Evolutionary conservation across 2,888 invertebrate genomes (phyloP).

Genomic region (Patella pellucida): DNA sequence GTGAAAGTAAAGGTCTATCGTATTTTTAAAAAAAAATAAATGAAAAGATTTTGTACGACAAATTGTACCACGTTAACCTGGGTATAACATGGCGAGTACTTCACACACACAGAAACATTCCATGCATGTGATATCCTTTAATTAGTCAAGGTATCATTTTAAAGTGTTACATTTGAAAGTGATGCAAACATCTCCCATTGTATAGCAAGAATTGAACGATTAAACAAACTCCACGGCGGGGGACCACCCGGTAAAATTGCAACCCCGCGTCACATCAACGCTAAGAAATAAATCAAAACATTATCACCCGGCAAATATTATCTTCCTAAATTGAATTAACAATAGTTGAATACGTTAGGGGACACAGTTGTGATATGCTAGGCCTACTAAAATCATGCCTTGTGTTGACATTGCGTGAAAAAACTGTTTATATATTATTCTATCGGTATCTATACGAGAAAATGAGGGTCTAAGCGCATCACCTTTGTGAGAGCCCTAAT

Average conservation of each 20-base stretch:
- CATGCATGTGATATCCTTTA: background rate
- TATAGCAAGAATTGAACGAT: background rate
- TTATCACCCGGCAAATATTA: background rate
- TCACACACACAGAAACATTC: background rate
- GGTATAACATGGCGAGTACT: background rate
- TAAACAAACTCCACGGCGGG: background rate
- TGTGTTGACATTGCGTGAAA: background rate
- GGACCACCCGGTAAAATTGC: background rate
- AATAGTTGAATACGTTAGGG: background rate
- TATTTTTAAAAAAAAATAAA: no score
- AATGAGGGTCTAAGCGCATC: background rate
- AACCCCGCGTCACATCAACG: background rate
- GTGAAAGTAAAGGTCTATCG: no score
- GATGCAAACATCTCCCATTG: background rate
- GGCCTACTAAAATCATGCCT: background rate
- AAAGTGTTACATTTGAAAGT: slow-evolving; percentile 3
- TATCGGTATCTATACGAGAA: background rate
- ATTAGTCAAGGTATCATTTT: background rate
- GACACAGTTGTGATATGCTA: background rate
- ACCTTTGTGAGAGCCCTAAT: background rate
- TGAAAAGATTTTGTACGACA: no score
- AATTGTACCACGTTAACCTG: no score
- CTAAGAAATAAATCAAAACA: background rate
- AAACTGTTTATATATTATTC: background rate
- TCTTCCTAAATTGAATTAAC: background rate